phyloP scores from a whole-genome alignment of 2,888 invertebrate genomes.

The Julus scandinavius region DNA sequence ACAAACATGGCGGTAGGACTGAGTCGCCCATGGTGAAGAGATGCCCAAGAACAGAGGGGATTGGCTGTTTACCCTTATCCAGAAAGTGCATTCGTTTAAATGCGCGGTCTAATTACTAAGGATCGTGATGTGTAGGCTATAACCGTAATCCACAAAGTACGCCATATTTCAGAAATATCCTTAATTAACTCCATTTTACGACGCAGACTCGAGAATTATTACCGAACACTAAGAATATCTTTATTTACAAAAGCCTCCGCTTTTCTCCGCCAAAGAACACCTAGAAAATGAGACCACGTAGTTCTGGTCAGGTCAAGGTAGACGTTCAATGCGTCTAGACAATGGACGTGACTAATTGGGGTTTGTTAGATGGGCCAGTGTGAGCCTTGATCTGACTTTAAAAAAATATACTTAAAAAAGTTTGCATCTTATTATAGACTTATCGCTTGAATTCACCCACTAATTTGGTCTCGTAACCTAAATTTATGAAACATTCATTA shows the following conservation, averaged over 20 bases:
- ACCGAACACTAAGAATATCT: slow-evolving; percentile 18
- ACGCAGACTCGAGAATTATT: slow-evolving; percentile 22
- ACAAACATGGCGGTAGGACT: not conserved
- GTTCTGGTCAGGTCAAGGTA: not conserved
- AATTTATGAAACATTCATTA: no score
- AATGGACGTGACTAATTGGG: not conserved
- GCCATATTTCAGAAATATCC: slow-evolving; percentile 27
- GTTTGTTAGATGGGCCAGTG: not conserved
- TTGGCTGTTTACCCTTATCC: slow-evolving; percentile 5
- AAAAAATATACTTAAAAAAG: not conserved
- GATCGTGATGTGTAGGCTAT: slow-evolving; percentile 27
- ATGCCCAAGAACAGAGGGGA: not conserved
- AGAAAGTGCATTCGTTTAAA: slow-evolving; percentile 33
- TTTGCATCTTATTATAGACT: no score
- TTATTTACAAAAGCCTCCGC: slow-evolving; percentile 17
- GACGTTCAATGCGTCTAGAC: not conserved
- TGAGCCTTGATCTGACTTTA: not conserved
- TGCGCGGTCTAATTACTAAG: slow-evolving; percentile 33
- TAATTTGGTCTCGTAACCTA: no score
- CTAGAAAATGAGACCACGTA: not conserved
- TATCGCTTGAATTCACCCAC: no score
- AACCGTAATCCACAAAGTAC: slow-evolving; percentile 33
- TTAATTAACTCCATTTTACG: slow-evolving; percentile 33
- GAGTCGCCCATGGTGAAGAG: not conserved
- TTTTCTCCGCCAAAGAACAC: not conserved